Percentiles rank a stretch among this genome's conserved stretches.
These are phyloP conservation scores for Drosophila limbata DNA, from an alignment of 2,888 invertebrate genomes.

Conservation along the genomic window DNA sequence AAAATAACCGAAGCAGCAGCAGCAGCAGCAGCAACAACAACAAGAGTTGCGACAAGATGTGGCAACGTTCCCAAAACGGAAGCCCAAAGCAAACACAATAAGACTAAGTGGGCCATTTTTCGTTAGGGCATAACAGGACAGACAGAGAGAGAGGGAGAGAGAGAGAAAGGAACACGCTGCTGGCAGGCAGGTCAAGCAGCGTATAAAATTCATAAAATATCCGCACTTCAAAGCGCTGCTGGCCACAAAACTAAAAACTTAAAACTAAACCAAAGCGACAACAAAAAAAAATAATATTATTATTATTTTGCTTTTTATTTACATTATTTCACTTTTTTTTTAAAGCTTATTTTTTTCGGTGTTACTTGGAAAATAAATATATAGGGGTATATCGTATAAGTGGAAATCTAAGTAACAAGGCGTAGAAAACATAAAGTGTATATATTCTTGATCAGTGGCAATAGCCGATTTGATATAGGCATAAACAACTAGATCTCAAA, in stretches of 20 bases:
- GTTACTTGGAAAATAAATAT: background rate
- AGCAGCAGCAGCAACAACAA: constrained; percentile 59
- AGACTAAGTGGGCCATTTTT: constrained; percentile 62
- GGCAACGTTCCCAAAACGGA: constrained; percentile 44
- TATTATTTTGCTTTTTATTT: constrained; percentile 16
- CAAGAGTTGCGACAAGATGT: constrained; percentile 61
- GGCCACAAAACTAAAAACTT: constrained; percentile 60
- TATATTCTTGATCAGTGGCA: too few relatives aligned
- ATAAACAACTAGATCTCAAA: too few relatives aligned
- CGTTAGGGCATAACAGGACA: constrained; percentile 30
- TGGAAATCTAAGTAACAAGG: too few relatives aligned
- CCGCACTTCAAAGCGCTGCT: constrained; percentile 71
- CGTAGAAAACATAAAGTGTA: too few relatives aligned
- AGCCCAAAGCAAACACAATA: constrained; percentile 71
- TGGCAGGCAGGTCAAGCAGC: constrained; percentile 72
- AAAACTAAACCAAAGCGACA: constrained; percentile 43
- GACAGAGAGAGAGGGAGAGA: background rate
- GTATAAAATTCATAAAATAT: constrained; percentile 81
- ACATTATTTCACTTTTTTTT: constrained; percentile 13
- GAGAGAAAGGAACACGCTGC: constrained; percentile 21
- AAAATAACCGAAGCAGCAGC: constrained; percentile 62
- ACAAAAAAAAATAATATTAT: background rate
- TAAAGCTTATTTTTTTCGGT: background rate
- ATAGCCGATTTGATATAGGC: too few relatives aligned
- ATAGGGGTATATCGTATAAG: background rate